Conservation (phyloP, 2,113 vertebrate genomes). For the Rattus norvegicus region DNA sequence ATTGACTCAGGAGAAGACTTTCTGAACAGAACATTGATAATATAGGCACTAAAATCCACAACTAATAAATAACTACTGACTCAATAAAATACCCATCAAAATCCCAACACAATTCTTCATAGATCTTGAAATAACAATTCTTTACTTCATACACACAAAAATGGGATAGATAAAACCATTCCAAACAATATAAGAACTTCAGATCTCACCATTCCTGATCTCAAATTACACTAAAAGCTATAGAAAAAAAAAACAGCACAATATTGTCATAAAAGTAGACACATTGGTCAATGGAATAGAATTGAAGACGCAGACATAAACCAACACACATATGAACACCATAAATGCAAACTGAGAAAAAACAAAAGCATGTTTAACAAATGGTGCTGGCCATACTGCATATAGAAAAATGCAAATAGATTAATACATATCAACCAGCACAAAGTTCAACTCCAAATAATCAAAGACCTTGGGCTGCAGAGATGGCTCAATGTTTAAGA, state of each 20-base stretch:
- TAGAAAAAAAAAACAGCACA: neutral
- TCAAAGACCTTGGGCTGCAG: neutral
- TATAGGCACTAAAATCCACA: neutral
- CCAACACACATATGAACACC: neutral
- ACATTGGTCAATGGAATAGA: neutral
- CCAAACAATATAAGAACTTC: neutral
- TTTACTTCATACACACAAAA: neutral
- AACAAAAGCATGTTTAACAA: neutral
- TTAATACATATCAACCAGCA: neutral
- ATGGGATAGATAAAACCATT: neutral
- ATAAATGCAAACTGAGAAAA: neutral
- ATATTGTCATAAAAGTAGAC: neutral
- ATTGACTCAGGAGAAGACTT: neutral
- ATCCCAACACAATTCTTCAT: neutral
- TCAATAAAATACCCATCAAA: neutral
- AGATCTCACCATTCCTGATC: neutral
- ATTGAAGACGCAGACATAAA: neutral
- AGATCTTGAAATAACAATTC: neutral
- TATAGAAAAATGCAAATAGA: neutral
- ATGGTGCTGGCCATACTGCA: neutral
- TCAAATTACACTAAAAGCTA: neutral
- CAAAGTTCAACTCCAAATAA: neutral
- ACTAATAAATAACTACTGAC: neutral
- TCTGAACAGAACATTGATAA: neutral
- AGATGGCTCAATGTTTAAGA: too few relatives aligned